Conservation (phyloP, 2,797 vertebrate genomes). For the Diceros bicornis region DNA sequence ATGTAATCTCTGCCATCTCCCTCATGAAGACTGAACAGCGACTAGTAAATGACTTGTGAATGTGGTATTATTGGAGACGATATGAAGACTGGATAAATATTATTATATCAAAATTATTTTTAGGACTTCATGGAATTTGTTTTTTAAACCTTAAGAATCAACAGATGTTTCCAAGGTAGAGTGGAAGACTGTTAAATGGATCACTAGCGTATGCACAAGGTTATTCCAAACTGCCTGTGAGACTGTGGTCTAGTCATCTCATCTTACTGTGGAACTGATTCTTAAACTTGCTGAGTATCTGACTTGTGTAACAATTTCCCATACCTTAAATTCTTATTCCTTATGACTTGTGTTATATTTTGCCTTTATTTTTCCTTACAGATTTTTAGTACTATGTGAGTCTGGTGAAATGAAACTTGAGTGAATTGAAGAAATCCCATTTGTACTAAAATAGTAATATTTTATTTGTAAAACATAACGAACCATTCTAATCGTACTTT, state of each 20-base stretch:
- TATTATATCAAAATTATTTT: slow-evolving; percentile 4
- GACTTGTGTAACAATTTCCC: neutral
- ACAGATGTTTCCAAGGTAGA: slow-evolving; percentile 14
- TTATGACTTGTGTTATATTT: neutral
- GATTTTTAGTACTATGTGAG: neutral
- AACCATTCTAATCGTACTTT: neutral
- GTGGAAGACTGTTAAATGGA: neutral
- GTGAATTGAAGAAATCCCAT: slow-evolving; percentile 47
- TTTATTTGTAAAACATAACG: slow-evolving; percentile 14
- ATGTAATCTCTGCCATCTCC: neutral
- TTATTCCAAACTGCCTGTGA: neutral
- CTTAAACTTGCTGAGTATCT: slow-evolving; percentile 25
- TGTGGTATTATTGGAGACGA: neutral
- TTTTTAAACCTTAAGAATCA: slow-evolving; percentile 43
- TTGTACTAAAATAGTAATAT: neutral
- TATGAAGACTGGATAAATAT: neutral
- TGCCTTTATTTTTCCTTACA: neutral
- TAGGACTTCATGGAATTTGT: neutral
- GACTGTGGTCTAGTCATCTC: neutral
- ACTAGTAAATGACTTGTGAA: neutral
- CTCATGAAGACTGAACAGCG: neutral
- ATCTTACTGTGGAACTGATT: neutral
- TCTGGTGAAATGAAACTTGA: slow-evolving; percentile 35
- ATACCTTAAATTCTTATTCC: slow-evolving; percentile 31
- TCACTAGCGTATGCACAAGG: neutral